phyloP scores from a whole-genome alignment of 2,797 vertebrate species.

The Pampus argenteus region DNA sequence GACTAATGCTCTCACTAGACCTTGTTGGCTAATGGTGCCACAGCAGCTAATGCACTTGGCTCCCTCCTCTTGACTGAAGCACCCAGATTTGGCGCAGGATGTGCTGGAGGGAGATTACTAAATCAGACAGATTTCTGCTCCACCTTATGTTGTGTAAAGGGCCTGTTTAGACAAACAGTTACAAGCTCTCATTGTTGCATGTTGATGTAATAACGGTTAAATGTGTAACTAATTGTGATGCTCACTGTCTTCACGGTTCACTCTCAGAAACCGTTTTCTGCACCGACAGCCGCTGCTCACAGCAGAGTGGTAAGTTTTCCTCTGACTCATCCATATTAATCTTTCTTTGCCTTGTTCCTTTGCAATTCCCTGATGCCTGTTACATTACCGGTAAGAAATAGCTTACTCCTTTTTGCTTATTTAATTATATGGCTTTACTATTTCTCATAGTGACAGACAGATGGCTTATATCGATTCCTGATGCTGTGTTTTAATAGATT shows the following conservation, averaged over 20 bases:
- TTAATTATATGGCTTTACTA: constrained; percentile 65
- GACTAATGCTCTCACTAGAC: constrained; percentile 73
- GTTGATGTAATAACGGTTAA: constrained; percentile 25
- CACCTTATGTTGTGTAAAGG: constrained; percentile 66
- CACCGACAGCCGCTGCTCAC: constrained; percentile 71
- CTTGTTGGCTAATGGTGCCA: constrained; percentile 75
- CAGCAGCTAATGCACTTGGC: constrained; percentile 71
- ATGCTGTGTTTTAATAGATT: constrained; percentile 58
- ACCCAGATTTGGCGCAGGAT: constrained; percentile 61
- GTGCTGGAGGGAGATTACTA: constrained; percentile 66
- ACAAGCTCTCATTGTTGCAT: constrained; percentile 55
- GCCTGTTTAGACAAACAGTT: constrained; percentile 50
- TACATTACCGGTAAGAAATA: constrained; percentile 74
- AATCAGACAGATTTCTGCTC: constrained; percentile 74
- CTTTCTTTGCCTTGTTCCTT: constrained; percentile 52
- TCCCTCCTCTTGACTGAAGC: constrained; percentile 66
- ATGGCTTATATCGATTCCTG: constrained; percentile 63
- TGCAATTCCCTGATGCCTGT: constrained; percentile 65
- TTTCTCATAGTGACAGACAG: constrained; percentile 66
- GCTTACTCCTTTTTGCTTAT: constrained; percentile 58
- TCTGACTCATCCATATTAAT: constrained; percentile 63
- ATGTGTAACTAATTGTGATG: constrained; percentile 18
- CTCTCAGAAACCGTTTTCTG: constrained; percentile 81
- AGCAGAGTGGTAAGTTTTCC: constrained; percentile 78
- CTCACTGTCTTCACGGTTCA: constrained; percentile 49